A percentile compares a stretch with the other conserved stretches of the same genome.
These are phyloP conservation scores for Progne subis DNA, from an alignment of 2,113 vertebrate species.

Conservation along the genomic window DNA sequence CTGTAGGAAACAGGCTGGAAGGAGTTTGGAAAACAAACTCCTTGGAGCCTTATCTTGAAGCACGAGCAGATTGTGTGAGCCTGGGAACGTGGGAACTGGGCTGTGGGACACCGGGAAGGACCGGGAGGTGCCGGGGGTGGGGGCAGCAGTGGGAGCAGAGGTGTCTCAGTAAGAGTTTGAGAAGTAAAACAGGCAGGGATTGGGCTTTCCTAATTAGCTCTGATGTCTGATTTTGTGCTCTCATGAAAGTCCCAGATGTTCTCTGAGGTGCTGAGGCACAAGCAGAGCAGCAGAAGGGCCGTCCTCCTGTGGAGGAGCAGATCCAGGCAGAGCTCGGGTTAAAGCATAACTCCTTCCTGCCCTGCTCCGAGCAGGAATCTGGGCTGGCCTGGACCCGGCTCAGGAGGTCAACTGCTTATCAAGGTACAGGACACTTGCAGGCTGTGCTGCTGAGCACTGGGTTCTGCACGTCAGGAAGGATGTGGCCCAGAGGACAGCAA, in stretches of 20 bases:
- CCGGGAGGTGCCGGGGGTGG: not conserved
- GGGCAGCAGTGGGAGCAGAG: not conserved
- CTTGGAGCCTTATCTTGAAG: conserved; percentile 31
- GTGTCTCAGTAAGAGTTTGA: not conserved
- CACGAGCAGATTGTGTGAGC: not conserved
- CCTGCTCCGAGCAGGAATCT: fast-evolving
- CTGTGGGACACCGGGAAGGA: not conserved
- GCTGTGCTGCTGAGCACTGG: not conserved
- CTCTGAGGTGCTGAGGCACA: not conserved
- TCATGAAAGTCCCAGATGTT: fast-evolving
- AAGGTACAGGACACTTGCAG: not conserved
- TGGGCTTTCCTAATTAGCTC: not conserved
- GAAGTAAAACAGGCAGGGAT: not conserved
- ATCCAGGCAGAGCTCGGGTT: not conserved
- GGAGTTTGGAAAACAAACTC: conserved; percentile 4
- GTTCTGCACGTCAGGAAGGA: not conserved
- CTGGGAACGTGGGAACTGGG: not conserved
- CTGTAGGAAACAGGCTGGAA: not conserved
- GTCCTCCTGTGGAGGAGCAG: not conserved
- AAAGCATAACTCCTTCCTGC: conserved; percentile 17
- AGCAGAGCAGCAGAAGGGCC: not conserved
- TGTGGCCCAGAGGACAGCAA: not conserved
- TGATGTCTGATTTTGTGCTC: not conserved
- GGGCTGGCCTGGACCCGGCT: not conserved
- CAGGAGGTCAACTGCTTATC: not conserved